These are phyloP conservation scores for Aradophagus sp. DNA, from an alignment of 1,140 invertebrate genomes.

Conservation along the genomic window DNA sequence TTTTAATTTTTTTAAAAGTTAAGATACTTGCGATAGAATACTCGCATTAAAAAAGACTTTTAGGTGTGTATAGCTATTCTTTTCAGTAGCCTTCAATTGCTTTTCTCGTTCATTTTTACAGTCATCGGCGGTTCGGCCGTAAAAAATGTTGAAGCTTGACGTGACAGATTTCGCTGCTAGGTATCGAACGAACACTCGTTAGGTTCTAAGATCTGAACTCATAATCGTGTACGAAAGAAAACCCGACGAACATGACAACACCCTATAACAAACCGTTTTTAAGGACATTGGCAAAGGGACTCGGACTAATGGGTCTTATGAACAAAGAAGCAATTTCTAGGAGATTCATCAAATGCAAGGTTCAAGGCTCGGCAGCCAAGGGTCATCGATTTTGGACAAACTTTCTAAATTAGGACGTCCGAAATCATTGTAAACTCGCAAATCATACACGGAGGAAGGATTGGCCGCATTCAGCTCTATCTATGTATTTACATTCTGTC, in stretches of 20 bases:
- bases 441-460: too few species aligned
- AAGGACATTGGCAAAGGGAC: conserved; percentile 60
- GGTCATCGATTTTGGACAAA: neutral
- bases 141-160: conserved; percentile 39
- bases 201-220: conserved; percentile 62
- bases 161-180: conserved; percentile 50
- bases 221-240: conserved; percentile 60
- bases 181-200: conserved; percentile 59
- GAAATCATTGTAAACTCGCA: too few species aligned
- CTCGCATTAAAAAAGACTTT: too few species aligned
- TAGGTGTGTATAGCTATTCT: too few species aligned
- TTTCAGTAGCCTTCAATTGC: too few species aligned
- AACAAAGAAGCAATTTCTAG: conserved; percentile 47
- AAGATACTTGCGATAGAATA: too few species aligned
- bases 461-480: too few species aligned
- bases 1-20: too few species aligned
- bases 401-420: too few species aligned
- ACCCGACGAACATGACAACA: conserved; percentile 67
- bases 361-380: neutral
- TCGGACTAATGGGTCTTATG: conserved; percentile 54
- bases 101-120: too few species aligned
- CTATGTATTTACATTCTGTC: too few species aligned
- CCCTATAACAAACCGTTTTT: conserved; percentile 67
- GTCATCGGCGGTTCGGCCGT: too few species aligned
- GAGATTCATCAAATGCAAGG: conserved; percentile 9